A percentile compares a stretch with the other conserved stretches of the same genome.
Conservation (phyloP, 1,140 invertebrate species). For the Hermetia illucens region DNA sequence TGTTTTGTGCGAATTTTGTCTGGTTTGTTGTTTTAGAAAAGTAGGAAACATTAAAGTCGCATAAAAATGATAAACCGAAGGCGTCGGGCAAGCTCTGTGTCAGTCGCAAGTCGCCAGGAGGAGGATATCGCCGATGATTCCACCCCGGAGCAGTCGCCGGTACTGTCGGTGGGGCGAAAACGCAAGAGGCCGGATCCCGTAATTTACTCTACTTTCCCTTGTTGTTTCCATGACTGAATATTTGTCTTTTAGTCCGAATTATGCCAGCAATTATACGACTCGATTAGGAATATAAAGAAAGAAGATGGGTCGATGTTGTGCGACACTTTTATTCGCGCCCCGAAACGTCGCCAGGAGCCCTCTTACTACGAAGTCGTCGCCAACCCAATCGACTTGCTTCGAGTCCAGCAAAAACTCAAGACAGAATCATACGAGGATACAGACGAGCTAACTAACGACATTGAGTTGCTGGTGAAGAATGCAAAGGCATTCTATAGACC, state of each 20-base stretch:
- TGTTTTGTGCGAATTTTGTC: too few relatives aligned
- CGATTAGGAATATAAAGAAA: slow-evolving; percentile 78
- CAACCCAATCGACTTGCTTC: slow-evolving; percentile 85
- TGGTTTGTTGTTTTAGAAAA: too few relatives aligned
- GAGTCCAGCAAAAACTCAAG: slow-evolving; percentile 87
- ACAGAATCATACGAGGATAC: slow-evolving; percentile 87
- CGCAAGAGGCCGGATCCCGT: slow-evolving; percentile 6
- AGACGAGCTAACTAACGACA: slow-evolving; percentile 72
- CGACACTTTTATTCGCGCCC: slow-evolving; percentile 87
- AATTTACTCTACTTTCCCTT: too few relatives aligned
- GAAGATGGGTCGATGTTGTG: slow-evolving; percentile 82
- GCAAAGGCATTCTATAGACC: slow-evolving; percentile 88
- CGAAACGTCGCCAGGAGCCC: slow-evolving; percentile 80
- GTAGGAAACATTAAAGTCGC: too few relatives aligned
- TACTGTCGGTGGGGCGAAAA: slow-evolving; percentile 7
- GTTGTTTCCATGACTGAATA: too few relatives aligned
- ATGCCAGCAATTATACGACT: slow-evolving; percentile 86
- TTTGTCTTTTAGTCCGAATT: slow-evolving; percentile 49
- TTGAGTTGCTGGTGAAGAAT: slow-evolving; percentile 80
- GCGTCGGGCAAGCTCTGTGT: slow-evolving; percentile 25
- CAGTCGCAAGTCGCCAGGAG: slow-evolving; percentile 19
- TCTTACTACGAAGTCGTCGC: slow-evolving; percentile 82
- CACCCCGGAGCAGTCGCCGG: slow-evolving; percentile 41
- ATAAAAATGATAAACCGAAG: slow-evolving; percentile 23
- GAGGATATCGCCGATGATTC: slow-evolving; percentile 28